Percentiles rank a stretch among this genome's conserved stretches.
Conservation (phyloP, 2,888 invertebrate genomes). For the Ernsta delagoae region DNA sequence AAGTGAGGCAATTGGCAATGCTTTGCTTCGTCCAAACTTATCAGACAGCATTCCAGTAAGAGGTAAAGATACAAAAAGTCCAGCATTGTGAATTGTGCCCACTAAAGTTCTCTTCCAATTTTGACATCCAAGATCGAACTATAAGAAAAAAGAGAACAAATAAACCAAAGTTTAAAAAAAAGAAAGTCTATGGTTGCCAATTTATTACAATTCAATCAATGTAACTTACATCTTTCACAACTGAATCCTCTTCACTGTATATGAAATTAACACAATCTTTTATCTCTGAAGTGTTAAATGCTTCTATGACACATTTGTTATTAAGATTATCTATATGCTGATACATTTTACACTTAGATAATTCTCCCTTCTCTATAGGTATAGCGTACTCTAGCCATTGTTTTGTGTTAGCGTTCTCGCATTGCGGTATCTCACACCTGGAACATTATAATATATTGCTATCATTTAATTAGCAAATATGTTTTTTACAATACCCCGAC, state of each 20-base stretch:
- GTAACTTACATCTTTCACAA: slow-evolving; percentile 86
- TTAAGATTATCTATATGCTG: slow-evolving; percentile 38
- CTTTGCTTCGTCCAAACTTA: slow-evolving; percentile 84
- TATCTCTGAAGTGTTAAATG: slow-evolving; percentile 56
- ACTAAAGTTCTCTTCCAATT: slow-evolving; percentile 87
- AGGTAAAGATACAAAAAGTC: slow-evolving; percentile 86
- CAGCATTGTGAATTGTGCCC: slow-evolving; percentile 86
- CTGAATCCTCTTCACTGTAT: slow-evolving; percentile 84
- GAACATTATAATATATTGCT: neutral
- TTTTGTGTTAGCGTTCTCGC: slow-evolving; percentile 56
- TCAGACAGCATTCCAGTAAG: slow-evolving; percentile 87
- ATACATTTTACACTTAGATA: slow-evolving; percentile 76
- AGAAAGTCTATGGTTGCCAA: too few relatives aligned
- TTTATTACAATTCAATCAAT: neutral
- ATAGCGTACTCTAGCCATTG: slow-evolving; percentile 78
- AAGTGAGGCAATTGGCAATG: slow-evolving; percentile 71
- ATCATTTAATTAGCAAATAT: neutral
- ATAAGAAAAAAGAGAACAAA: slow-evolving; percentile 48
- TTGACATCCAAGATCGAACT: slow-evolving; percentile 84
- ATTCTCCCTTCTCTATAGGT: slow-evolving; percentile 68
- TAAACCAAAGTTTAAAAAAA: too few relatives aligned
- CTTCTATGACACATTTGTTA: slow-evolving; percentile 61
- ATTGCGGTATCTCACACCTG: slow-evolving; percentile 56
- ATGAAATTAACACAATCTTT: slow-evolving; percentile 76
- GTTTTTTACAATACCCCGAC: too few relatives aligned